Evolutionary conservation across 2,888 invertebrate genomes (phyloP).

Genomic region (Sinotaia quadrata): DNA sequence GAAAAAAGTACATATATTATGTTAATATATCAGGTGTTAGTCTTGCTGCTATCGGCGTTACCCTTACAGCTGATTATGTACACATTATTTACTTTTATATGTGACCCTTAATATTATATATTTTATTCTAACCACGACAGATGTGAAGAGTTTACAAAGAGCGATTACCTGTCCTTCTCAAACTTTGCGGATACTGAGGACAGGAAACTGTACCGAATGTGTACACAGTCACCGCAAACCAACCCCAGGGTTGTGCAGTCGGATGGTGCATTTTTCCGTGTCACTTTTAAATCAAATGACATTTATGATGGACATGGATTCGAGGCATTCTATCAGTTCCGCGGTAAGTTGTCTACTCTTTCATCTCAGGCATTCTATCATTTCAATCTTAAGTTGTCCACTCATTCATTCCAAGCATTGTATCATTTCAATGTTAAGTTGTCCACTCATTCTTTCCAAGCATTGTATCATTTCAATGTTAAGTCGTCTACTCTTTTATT

Average conservation of each 20-base stretch:
- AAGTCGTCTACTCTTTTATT: background rate
- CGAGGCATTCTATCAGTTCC: constrained; percentile 90
- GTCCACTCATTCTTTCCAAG: constrained; percentile 96
- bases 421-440: no score
- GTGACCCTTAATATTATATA: no score
- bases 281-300: constrained; percentile 94
- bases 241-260: constrained; percentile 76
- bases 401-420: no score
- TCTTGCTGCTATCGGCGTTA: no score
- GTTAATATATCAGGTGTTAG: no score
- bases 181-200: constrained; percentile 87
- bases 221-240: constrained; percentile 78
- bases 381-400: no score
- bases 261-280: constrained; percentile 92
- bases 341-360: constrained; percentile 73
- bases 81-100: no score
- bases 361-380: no score
- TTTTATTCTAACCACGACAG: no score
- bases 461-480: constrained; percentile 88
- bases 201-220: constrained; percentile 89
- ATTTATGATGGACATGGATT: constrained; percentile 95
- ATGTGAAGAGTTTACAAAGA: constrained; percentile 90
- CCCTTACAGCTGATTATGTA: no score
- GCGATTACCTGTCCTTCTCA: constrained; percentile 96
- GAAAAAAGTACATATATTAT: no score